Evolutionary conservation across 2,797 vertebrate species (phyloP).

Genomic region (Erpetoichthys calabaricus): DNA sequence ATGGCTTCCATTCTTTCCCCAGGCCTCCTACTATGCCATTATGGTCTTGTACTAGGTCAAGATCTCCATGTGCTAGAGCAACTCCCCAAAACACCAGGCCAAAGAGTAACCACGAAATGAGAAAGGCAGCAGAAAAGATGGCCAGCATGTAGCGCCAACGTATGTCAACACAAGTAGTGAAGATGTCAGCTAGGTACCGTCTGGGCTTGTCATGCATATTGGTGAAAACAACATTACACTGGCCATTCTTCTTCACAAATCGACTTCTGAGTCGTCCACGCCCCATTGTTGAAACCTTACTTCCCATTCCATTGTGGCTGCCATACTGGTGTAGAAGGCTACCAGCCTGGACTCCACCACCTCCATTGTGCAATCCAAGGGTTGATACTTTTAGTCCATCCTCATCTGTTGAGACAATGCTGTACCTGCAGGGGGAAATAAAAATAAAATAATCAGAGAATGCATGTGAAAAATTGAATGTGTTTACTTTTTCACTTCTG

Average conservation of each 20-base stretch:
- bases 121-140: slow-evolving; percentile 74
- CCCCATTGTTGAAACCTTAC: slow-evolving; percentile 40
- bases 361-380: slow-evolving; percentile 54
- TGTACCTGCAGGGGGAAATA: slow-evolving; percentile 54
- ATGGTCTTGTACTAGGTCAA: slow-evolving; percentile 32
- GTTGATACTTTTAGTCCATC: slow-evolving; percentile 56
- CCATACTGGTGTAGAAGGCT: not conserved
- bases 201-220: slow-evolving; percentile 86
- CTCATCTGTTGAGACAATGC: slow-evolving; percentile 69
- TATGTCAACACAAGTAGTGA: slow-evolving; percentile 92
- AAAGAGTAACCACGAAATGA: slow-evolving; percentile 84
- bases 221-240: slow-evolving; percentile 84
- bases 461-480: too few species aligned
- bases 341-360: slow-evolving; percentile 19
- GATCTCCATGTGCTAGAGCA: slow-evolving; percentile 79
- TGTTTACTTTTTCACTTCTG: too few species aligned
- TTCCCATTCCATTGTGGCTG: slow-evolving; percentile 15
- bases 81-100: slow-evolving; percentile 83
- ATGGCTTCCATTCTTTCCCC: slow-evolving; percentile 50
- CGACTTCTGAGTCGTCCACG: slow-evolving; percentile 72
- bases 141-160: slow-evolving; percentile 90
- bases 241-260: slow-evolving; percentile 91
- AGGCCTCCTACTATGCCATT: not conserved
- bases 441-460: slow-evolving; percentile 7
- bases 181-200: slow-evolving; percentile 88